These are phyloP conservation scores for Chlorops oryzae DNA, from an alignment of 1,140 invertebrate genomes.

Conservation along the genomic window DNA sequence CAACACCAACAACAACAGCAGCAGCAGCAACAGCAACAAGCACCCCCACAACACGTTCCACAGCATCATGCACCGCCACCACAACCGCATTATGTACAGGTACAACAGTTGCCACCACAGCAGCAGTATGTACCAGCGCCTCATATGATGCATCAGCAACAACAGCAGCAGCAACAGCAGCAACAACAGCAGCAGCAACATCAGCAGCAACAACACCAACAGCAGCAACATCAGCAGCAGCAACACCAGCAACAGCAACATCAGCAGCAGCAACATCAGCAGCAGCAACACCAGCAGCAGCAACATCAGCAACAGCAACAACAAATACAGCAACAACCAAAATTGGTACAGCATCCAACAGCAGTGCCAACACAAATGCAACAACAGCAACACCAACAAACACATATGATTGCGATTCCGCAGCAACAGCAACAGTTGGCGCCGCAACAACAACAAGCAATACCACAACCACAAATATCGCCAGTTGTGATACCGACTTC, in stretches of 20 bases:
- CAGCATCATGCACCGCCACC: conserved; percentile 27
- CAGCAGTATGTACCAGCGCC: conserved; percentile 13
- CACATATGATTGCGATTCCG: too few relatives aligned
- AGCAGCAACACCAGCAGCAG: neutral
- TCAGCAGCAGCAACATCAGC: neutral
- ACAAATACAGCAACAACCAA: neutral
- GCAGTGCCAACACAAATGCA: neutral
- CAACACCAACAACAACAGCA: conserved; percentile 48
- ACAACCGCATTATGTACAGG: conserved; percentile 45
- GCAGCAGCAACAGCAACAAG: conserved; percentile 28
- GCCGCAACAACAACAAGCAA: neutral
- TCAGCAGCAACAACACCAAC: conserved; percentile 4
- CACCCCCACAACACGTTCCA: conserved; percentile 34
- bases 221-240: neutral
- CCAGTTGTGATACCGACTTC: too few relatives aligned
- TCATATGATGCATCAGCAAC: neutral
- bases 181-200: neutral
- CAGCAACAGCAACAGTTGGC: neutral
- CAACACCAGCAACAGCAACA: conserved; percentile 2
- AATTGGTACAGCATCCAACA: neutral
- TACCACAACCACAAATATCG: neutral
- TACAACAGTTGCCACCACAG: conserved; percentile 19
- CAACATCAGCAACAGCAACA: neutral
- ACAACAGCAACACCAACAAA: conserved; percentile 2
- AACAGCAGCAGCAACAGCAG: neutral